These are phyloP conservation scores for Sycophila sp. DNA, from an alignment of 1,140 invertebrate genomes.

Conservation along the genomic window DNA sequence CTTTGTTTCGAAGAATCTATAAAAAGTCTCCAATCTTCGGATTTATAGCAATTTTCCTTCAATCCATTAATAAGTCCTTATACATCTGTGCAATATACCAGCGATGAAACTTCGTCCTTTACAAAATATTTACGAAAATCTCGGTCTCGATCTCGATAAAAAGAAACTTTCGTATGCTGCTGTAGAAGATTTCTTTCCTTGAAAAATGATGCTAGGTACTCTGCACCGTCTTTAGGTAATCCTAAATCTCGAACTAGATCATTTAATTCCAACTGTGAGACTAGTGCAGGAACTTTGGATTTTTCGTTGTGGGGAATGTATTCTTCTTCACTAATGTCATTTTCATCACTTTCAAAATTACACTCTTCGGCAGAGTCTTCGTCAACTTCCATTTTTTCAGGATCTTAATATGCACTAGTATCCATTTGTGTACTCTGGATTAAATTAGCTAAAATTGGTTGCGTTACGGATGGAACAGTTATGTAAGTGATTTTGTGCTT, in stretches of 20 bases:
- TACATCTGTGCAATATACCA: conserved; percentile 52
- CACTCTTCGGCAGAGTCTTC: background rate
- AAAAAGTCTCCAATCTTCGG: conserved; percentile 46
- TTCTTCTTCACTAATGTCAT: background rate
- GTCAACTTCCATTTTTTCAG: background rate
- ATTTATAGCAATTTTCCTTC: conserved; percentile 21
- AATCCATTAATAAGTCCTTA: conserved; percentile 48
- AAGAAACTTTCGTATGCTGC: conserved; percentile 23
- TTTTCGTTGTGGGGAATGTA: background rate
- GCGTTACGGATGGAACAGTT: background rate
- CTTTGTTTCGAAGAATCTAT: conserved; percentile 44
- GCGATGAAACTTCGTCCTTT: conserved; percentile 34
- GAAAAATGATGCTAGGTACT: conserved; percentile 45
- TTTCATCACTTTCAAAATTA: background rate
- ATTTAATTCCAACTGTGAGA: conserved; percentile 45
- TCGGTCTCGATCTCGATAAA: conserved; percentile 38
- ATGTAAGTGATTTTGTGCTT: background rate
- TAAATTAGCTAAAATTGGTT: background rate
- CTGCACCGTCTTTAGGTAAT: no score
- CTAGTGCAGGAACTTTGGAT: background rate
- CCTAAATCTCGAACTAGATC: conserved; percentile 50
- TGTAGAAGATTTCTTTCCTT: conserved; percentile 24
- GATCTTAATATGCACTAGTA: background rate
- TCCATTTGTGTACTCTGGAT: background rate
- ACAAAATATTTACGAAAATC: conserved; percentile 38